Base-by-base conservation (phyloP, 2,888 invertebrate species). In the Nebria salina region DNA sequence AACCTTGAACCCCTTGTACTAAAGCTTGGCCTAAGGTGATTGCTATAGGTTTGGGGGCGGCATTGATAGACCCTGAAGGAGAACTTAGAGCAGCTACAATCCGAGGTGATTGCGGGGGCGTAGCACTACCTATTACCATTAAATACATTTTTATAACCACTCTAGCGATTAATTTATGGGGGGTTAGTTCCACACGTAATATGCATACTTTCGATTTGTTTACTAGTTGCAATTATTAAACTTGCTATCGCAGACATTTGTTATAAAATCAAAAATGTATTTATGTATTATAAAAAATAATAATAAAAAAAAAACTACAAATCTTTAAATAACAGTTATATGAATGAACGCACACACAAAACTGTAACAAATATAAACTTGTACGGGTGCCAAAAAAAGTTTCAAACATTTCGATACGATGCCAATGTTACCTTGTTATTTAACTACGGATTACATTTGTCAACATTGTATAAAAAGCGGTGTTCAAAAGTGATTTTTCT, bases 1-100 rank as follows among this genome's bases (percentile, higher is more conserved):
- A 88, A 90, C 90, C 90, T 90, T 90, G 90, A 82, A 90, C 88
- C 84, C 88, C 88, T 86, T 90, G 89, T 83, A 89, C 87, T 83
- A 90, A 86, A 83, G 88, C 89, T 84, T 89, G 89, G 82, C 89
- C 88, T 84, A 89, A 86, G 85, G 88, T 88, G 82, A 89, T 84
- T 73, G 88, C 85, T 82, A 86, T 81, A 81, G 86, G 83, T 75
- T 84, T 83, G 54, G 85, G 82, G 13, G 70, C 73, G 0, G 66
- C 76, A 25, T 25, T 81, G 15, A 65, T 64, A 15, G 74, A 73
- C 11, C 73, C 73, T 1, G 68, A 43, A n/a, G 79, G 65, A 8
- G 76, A 41, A 72, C 82, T 84, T 75, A 82, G 83, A 26, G 84
- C 82, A 72, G 84, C 84, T 66, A 85, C 86, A 81, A 86, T 86